Evolutionary conservation across 2,888 invertebrate genomes (phyloP), one percentile per base, ranked within the genome.

Genomic region (Callyntrura sp.): DNA sequence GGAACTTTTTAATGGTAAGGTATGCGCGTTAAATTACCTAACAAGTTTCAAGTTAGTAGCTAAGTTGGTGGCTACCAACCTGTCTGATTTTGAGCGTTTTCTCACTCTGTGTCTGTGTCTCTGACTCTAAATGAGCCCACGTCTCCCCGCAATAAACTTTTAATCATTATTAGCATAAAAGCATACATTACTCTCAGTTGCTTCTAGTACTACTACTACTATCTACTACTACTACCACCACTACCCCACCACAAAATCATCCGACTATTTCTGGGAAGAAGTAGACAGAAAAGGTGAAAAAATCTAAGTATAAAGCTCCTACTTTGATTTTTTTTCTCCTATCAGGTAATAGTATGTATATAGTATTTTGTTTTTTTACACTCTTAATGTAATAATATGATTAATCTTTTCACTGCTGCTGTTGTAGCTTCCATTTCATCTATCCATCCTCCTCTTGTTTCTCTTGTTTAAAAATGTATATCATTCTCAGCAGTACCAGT

Each of bases 401-500:
- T 35, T 35, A 35, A 4, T 6, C 35, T 35, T 35, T 35, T 35
- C 6, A 6, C 6, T 35, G 35, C 35, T 35, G 3, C 35, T 35
- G 35, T 35, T 4, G 35, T 6, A 4, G 35, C 35, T 35, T 6
- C 35, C 6, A 6, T 35, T 4, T 2, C 35, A 4, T 35, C 35
- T 6, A 35, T 35, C 35, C 35, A 35, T 23, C 23, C 60, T 23
- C 28, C 65, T 65, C 65, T 17, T 65, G 6, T 70, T 70, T 70
- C 45, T 17, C 17, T 43, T 70, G 17, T 51, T 35, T 35, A 28
- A 43, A 70, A 70, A 70, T 51, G 17, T 70, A 70, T 70, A 70
- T 70, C 70, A 70, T 70, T 70, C 73, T 17, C 70, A 45, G 45
- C 45, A 28, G 17, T 28, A 73, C 23, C 73, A 17, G 43, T 60